phyloP scores from a whole-genome alignment of 2,113 vertebrate species.

The Sturnira hondurensis region DNA sequence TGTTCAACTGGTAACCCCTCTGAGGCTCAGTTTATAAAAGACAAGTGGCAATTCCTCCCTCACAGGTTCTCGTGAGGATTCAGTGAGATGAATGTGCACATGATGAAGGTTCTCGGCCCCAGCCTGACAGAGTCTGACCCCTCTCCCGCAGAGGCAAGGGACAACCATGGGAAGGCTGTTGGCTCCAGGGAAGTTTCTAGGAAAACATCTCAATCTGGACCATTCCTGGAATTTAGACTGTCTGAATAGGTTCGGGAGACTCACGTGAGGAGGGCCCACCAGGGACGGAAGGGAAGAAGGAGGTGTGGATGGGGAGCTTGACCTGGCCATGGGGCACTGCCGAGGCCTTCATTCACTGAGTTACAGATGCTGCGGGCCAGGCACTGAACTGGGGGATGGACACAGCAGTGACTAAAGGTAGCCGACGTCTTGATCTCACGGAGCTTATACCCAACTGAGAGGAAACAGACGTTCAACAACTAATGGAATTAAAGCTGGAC shows the following conservation, averaged over 20 bases:
- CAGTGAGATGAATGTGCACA: not conserved
- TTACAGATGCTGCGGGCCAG: not conserved
- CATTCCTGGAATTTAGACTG: constrained; percentile 25
- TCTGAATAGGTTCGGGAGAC: not conserved
- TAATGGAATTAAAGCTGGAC: not conserved
- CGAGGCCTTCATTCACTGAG: not conserved
- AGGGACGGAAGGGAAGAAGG: not conserved
- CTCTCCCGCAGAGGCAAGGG: not conserved
- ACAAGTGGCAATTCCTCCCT: not conserved
- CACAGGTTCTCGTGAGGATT: not conserved
- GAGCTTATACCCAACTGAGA: not conserved
- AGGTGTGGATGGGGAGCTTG: not conserved
- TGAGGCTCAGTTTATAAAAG: not conserved
- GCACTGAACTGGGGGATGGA: not conserved
- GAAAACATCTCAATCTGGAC: constrained; percentile 3
- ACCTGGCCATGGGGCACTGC: not conserved
- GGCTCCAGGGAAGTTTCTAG: not conserved
- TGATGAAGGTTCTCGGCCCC: not conserved
- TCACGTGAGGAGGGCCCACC: not conserved
- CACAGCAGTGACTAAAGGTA: not conserved
- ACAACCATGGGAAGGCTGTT: not conserved
- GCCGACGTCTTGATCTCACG: not conserved
- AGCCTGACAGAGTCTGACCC: not conserved
- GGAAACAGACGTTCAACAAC: not conserved
- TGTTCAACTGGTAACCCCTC: not conserved